Conservation (phyloP, 2,797 vertebrate species). For the Morelia viridis region DNA sequence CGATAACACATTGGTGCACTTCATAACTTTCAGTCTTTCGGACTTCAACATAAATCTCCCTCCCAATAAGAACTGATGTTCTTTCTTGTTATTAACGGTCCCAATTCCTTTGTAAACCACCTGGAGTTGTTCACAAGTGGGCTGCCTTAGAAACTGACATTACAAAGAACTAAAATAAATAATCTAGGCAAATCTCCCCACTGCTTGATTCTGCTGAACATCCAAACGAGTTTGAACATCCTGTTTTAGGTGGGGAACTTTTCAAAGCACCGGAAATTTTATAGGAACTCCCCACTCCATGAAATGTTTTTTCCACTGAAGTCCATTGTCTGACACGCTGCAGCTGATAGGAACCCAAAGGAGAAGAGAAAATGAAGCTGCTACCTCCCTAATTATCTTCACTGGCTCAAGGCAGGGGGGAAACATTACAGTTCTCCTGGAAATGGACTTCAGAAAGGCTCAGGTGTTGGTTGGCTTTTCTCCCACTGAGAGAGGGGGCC, state of each 20-base stretch:
- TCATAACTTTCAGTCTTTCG: not conserved
- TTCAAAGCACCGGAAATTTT: not conserved
- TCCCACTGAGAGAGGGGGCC: not conserved
- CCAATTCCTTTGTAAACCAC: too few relatives aligned
- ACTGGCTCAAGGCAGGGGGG: not conserved
- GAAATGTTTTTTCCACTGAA: not conserved
- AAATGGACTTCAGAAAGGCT: not conserved
- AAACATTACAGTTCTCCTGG: not conserved
- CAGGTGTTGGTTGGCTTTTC: conserved; percentile 11
- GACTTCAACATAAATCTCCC: not conserved
- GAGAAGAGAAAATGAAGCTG: conserved; percentile 22
- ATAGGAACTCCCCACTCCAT: not conserved
- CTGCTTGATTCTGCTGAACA: not conserved
- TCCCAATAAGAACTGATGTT: not conserved
- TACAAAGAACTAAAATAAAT: too few relatives aligned
- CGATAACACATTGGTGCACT: not conserved
- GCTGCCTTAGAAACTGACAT: too few relatives aligned
- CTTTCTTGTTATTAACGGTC: too few relatives aligned
- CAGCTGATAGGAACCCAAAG: not conserved
- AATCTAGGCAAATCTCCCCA: not conserved
- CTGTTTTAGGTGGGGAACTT: fast-evolving
- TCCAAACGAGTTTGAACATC: not conserved
- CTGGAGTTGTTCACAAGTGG: too few relatives aligned
- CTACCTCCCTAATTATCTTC: not conserved
- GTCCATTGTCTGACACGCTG: not conserved